phyloP scores from a whole-genome alignment of 2,888 invertebrate genomes.

The Calameuta filiformis region DNA sequence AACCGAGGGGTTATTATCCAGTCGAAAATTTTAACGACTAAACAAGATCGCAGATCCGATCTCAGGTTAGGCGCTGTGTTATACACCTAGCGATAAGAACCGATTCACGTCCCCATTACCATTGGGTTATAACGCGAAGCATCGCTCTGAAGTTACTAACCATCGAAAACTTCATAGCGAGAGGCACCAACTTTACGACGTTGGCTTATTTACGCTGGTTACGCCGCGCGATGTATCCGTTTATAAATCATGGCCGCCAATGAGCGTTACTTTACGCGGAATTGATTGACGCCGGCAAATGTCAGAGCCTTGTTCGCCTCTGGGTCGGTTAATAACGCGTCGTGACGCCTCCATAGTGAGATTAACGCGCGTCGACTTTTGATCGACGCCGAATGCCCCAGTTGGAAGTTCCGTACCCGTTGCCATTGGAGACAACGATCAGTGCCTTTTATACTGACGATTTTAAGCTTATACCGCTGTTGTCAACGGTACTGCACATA shows the following conservation, averaged over 20 bases:
- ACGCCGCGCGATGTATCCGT: not conserved
- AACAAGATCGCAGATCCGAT: not conserved
- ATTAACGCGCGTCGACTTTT: not conserved
- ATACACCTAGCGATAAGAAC: not conserved
- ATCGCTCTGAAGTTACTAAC: not conserved
- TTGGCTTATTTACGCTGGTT: not conserved
- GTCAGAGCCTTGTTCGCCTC: not conserved
- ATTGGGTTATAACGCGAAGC: not conserved
- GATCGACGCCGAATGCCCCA: not conserved
- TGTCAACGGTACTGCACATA: not conserved
- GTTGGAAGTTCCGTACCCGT: not conserved
- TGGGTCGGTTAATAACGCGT: not conserved
- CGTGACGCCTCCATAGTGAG: not conserved
- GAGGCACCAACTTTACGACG: not conserved
- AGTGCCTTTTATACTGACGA: not conserved
- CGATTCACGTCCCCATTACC: not conserved
- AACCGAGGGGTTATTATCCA: not conserved
- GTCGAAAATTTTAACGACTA: not conserved
- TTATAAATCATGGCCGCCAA: not conserved
- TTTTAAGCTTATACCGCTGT: not conserved
- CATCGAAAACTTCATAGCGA: not conserved
- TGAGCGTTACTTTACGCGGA: not conserved
- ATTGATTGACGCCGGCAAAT: not conserved
- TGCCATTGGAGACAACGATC: not conserved
- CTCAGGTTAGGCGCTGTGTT: not conserved